These are phyloP conservation scores for Rhopalosiphum nymphaeae DNA, from an alignment of 2,888 invertebrate genomes.

Conservation along the genomic window DNA sequence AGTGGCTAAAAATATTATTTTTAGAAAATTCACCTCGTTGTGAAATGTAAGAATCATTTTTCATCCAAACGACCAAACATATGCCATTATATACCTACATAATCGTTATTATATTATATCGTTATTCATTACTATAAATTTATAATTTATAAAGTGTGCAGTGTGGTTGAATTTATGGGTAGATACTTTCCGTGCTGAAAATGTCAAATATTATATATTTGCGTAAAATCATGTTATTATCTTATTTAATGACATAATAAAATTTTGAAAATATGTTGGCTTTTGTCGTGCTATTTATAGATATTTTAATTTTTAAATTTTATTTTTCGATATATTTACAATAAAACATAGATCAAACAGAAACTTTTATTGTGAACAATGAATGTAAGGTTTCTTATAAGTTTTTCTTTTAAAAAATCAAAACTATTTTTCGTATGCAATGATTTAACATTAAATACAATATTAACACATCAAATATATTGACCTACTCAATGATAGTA, in stretches of 20 bases:
- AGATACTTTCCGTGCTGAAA: neutral
- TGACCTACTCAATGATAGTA: neutral
- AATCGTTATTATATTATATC: neutral
- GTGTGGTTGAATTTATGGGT: neutral
- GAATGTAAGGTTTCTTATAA: too few species aligned
- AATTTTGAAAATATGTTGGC: too few species aligned
- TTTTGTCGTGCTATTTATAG: too few species aligned
- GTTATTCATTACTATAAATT: neutral
- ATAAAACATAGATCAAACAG: too few species aligned
- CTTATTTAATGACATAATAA: neutral
- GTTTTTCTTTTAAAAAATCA: too few species aligned
- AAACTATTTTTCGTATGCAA: neutral
- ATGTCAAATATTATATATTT: neutral
- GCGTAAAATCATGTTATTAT: neutral
- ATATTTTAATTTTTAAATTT: too few species aligned
- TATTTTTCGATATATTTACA: too few species aligned
- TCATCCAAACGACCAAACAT: neutral
- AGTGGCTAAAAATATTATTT: neutral
- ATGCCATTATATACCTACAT: neutral
- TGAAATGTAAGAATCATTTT: neutral
- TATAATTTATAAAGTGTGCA: neutral
- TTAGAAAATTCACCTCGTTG: neutral
- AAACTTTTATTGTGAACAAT: too few species aligned
- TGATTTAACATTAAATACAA: too few species aligned
- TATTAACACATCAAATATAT: neutral